Conservation (phyloP, 2,888 invertebrate species). For the Lasioglossum pauxillum region DNA sequence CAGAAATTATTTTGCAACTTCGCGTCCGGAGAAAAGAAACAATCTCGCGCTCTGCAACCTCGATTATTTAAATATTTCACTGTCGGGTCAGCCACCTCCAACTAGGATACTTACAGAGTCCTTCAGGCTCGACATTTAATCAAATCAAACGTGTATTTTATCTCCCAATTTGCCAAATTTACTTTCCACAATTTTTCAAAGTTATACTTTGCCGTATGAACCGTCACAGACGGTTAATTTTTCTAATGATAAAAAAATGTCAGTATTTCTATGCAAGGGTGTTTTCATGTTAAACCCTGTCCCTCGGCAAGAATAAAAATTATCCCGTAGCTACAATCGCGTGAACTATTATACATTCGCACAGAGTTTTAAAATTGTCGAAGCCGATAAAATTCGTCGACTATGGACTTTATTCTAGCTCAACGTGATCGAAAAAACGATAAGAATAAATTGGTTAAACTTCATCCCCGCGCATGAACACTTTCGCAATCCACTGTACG, state of each 20-base stretch:
- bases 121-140: background rate
- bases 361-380: background rate
- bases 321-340: background rate
- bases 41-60: background rate
- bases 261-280: too few relatives aligned
- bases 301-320: background rate
- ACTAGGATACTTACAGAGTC: background rate
- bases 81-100: background rate
- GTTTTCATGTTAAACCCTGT: too few relatives aligned
- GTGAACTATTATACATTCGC: background rate
- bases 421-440: background rate
- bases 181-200: too few relatives aligned
- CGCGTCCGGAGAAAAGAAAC: background rate
- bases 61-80: background rate
- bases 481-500: background rate
- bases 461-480: background rate
- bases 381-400: background rate
- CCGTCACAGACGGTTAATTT: too few relatives aligned
- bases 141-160: background rate
- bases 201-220: too few relatives aligned
- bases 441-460: background rate
- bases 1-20: constrained; percentile 5
- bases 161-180: background rate
- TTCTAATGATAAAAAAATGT: too few relatives aligned
- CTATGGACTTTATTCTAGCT: background rate